Percentiles rank a stretch among this genome's conserved stretches.
phyloP scores from a whole-genome alignment of 2,797 vertebrate species.

The Rhynchonycteris naso region DNA sequence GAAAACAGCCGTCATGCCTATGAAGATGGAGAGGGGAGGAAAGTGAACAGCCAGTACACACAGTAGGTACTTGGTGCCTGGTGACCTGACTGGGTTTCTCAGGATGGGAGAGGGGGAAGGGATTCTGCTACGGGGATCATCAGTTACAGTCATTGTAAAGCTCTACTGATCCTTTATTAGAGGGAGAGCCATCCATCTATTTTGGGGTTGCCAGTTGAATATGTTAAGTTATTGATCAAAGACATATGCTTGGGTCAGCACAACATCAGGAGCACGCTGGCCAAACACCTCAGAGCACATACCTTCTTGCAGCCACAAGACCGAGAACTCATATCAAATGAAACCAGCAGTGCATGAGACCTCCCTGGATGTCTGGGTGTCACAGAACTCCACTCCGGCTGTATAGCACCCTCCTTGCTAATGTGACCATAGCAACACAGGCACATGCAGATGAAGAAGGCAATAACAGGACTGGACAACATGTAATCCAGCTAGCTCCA shows the following conservation, averaged over 20 bases:
- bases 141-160: neutral
- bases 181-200: neutral
- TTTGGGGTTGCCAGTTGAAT: neutral
- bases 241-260: neutral
- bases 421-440: neutral
- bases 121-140: neutral
- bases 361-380: neutral
- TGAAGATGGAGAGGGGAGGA: neutral
- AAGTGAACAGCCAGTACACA: neutral
- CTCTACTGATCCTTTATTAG: neutral
- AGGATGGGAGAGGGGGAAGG: neutral
- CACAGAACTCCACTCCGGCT: neutral
- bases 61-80: neutral
- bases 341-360: neutral
- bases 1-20: neutral
- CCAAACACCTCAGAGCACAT: neutral
- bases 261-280: no score
- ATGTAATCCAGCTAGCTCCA: neutral
- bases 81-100: neutral
- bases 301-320: neutral
- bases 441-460: neutral
- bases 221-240: neutral
- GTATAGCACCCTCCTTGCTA: neutral
- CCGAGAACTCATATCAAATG: neutral
- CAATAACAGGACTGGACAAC: no score